Base-by-base conservation (phyloP, 2,888 invertebrate genomes). In the Parelbella ahira region DNA sequence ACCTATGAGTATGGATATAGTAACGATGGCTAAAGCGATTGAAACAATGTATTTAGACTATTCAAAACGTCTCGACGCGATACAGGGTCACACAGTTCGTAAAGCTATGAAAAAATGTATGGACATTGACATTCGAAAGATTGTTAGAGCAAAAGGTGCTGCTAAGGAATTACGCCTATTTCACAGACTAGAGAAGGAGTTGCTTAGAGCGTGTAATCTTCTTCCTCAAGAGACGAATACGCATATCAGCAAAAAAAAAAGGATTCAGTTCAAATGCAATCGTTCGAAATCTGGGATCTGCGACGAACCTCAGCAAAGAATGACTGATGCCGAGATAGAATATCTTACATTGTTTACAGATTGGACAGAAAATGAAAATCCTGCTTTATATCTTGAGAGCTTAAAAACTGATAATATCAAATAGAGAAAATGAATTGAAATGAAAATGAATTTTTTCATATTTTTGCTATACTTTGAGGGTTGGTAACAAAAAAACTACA, bases 21-120 rank as follows among this genome's bases (percentile, higher is more conserved):
- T 78, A 34, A 70, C 84, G 3, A 89, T 91, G 79, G 90, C 92
- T 67, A 88, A 81, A 54, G 79, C 80, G 36, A 81, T 93, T 44
- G 92, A 93, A 67, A 62, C 70, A 1, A 76, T 81, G 59, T 91
- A 90, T 56, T 76, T 87, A 80, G 61, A 69, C 51, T 87, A 74
- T 58, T 68, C 86, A 27, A 68, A 88, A 37, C 66, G 78, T 42
- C 66, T 93, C 47, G 93, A 93, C 52, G 73, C 71, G 38, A 58
- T 91, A 47, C 88, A 90, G 1, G 78, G 78, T 45, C 79, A 86
- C 3, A 74, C 88, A 45, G 89, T 92, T 1, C 75, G 79, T 30
- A 53, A 54, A 39, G 88, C 90, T 27, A 83, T 91, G 56, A 74
- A 64, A 28, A 84, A 88, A 43, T 89, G 82, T 43, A 83, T 89